These are phyloP conservation scores for Spongia lamella DNA, from an alignment of 37 sponge, comb jelly and placozoan genomes.

Conservation along the genomic window DNA sequence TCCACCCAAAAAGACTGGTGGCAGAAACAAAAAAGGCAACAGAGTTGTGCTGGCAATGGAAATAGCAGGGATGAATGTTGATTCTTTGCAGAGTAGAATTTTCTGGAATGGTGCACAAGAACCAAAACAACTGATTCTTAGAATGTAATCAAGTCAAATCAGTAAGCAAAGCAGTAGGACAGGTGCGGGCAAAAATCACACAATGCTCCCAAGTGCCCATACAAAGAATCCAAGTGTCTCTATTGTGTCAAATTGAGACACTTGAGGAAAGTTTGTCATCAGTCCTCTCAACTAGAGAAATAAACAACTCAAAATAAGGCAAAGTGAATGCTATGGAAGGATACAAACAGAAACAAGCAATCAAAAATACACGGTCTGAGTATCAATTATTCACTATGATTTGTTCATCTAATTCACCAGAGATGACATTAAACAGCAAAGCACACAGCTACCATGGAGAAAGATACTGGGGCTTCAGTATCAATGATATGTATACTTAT, in stretches of 20 bases:
- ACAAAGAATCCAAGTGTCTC: conserved; percentile 11
- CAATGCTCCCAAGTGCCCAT: conserved; percentile 6
- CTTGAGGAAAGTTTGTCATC: not conserved
- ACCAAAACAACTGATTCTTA: not conserved
- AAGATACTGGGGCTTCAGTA: no score
- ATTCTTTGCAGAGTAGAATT: not conserved
- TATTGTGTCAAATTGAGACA: conserved; percentile 23
- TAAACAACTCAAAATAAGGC: no score
- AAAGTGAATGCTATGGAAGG: no score
- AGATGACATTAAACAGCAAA: no score
- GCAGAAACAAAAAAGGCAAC: not conserved
- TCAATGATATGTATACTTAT: no score
- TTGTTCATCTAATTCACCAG: no score
- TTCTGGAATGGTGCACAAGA: not conserved
- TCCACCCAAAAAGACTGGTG: not conserved
- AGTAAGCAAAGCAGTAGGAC: no score
- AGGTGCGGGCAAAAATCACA: conserved; percentile 12
- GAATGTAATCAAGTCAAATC: not conserved
- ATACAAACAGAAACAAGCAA: no score
- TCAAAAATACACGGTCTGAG: no score
- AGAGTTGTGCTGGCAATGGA: conserved; percentile 2
- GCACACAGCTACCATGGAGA: no score
- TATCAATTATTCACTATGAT: no score
- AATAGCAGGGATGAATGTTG: conserved; percentile 4
- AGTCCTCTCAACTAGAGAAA: no score